These are phyloP conservation scores for Bombus pyrosoma DNA, from an alignment of 1,140 invertebrate genomes.

Conservation along the genomic window DNA sequence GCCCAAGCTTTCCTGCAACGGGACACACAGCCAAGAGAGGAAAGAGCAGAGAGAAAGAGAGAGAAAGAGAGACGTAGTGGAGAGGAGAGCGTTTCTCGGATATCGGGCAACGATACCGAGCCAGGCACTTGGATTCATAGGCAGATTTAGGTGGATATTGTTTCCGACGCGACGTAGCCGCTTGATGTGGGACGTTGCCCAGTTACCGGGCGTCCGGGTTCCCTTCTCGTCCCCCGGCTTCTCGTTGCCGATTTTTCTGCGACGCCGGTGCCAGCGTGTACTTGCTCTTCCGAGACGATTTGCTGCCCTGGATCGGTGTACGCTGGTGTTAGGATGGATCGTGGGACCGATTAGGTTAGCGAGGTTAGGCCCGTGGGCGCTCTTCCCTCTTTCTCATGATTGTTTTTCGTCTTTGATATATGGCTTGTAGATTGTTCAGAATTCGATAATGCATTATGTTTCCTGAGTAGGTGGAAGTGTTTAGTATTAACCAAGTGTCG, in stretches of 20 bases:
- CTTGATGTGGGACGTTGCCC: constrained; percentile 33
- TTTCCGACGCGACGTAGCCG: constrained; percentile 21
- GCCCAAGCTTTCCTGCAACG: constrained; percentile 20
- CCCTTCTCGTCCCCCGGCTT: neutral
- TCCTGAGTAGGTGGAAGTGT: no score
- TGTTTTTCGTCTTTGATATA: no score
- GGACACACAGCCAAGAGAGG: neutral
- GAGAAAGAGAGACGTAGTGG: neutral
- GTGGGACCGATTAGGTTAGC: neutral
- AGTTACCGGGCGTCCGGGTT: constrained; percentile 32
- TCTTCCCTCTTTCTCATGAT: neutral
- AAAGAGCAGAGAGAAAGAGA: neutral
- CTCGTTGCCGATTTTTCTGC: constrained; percentile 19
- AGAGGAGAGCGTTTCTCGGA: constrained; percentile 1
- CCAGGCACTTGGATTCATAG: constrained; percentile 28
- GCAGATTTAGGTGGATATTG: constrained; percentile 53
- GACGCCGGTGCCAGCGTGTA: constrained; percentile 12
- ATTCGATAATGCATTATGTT: no score
- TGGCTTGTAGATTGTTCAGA: no score
- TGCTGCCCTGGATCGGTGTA: neutral
- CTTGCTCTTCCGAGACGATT: constrained; percentile 10
- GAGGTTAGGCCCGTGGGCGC: neutral
- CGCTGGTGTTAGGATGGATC: neutral
- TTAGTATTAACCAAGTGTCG: no score
- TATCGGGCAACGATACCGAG: constrained; percentile 36